Evolutionary conservation across 2,113 vertebrate genomes (phyloP).

Genomic region (Bothrops jararaca): DNA sequence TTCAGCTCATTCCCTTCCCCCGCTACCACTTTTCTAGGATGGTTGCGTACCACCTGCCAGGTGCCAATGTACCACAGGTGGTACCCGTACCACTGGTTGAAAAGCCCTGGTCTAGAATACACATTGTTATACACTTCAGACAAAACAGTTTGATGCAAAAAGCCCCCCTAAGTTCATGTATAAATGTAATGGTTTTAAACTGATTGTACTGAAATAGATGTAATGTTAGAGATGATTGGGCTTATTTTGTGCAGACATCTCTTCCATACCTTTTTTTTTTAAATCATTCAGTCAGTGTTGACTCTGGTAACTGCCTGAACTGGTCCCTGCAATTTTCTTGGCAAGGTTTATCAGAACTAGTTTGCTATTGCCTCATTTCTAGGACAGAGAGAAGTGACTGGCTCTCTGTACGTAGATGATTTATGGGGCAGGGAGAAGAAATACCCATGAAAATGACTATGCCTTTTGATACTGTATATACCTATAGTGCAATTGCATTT

Average conservation of each 20-base stretch:
- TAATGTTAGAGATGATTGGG: background rate
- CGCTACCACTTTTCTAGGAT: too few species aligned
- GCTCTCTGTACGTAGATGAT: background rate
- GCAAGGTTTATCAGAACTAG: background rate
- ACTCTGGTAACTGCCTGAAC: background rate
- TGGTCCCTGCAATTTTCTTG: background rate
- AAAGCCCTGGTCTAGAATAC: too few species aligned
- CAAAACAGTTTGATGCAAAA: background rate
- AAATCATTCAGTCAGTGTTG: background rate
- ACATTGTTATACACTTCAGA: background rate
- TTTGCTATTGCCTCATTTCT: background rate
- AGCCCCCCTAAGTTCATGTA: background rate
- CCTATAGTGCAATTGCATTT: background rate
- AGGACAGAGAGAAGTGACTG: background rate
- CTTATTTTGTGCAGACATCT: background rate
- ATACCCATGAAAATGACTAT: background rate
- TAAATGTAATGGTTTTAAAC: background rate
- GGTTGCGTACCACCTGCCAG: too few species aligned
- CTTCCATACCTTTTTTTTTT: background rate
- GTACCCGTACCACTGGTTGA: too few species aligned
- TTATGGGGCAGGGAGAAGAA: background rate
- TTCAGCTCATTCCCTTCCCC: too few species aligned
- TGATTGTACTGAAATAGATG: background rate
- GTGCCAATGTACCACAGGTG: too few species aligned
- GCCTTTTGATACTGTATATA: background rate